Percentiles rank a stretch among this genome's conserved stretches.
Evolutionary conservation across 2,797 vertebrate genomes (phyloP).

Genomic region (Chrosomus eos): DNA sequence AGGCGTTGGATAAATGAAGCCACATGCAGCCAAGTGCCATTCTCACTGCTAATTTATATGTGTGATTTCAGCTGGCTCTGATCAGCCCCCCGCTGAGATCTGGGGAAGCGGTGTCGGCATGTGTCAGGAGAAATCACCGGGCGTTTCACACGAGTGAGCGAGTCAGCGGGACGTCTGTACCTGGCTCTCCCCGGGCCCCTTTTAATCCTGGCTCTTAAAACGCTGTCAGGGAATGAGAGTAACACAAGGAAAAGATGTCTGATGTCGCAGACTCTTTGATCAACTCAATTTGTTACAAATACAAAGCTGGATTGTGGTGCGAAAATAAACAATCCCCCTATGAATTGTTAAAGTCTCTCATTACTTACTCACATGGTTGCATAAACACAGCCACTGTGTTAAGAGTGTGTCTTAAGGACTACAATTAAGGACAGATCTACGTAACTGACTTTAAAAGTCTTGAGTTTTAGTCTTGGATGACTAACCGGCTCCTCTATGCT

Average conservation of each 20-base stretch:
- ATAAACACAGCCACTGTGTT: background rate
- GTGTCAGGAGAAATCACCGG: constrained; percentile 73
- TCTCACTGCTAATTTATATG: constrained; percentile 70
- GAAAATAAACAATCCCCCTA: background rate
- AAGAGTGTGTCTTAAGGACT: background rate
- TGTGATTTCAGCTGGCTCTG: constrained; percentile 75
- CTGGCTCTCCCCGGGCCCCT: constrained; percentile 34
- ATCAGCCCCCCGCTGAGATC: constrained; percentile 71
- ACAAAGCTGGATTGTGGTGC: background rate
- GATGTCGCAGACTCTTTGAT: background rate
- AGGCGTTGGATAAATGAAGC: constrained; percentile 67
- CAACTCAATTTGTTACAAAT: constrained; percentile 31
- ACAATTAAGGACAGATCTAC: background rate
- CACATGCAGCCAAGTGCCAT: constrained; percentile 68
- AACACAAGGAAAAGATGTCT: constrained; percentile 10
- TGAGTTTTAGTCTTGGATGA: too few species aligned
- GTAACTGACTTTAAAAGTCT: background rate
- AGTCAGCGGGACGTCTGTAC: constrained; percentile 63
- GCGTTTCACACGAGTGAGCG: constrained; percentile 63
- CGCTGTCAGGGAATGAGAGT: background rate
- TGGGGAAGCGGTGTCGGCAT: constrained; percentile 75
- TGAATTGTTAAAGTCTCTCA: background rate
- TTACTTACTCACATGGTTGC: background rate
- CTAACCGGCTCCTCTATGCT: too few species aligned
- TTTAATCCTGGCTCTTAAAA: background rate